Base-by-base conservation (phyloP, 2,888 invertebrate species). In the Ashinkailepas kermadecensis region DNA sequence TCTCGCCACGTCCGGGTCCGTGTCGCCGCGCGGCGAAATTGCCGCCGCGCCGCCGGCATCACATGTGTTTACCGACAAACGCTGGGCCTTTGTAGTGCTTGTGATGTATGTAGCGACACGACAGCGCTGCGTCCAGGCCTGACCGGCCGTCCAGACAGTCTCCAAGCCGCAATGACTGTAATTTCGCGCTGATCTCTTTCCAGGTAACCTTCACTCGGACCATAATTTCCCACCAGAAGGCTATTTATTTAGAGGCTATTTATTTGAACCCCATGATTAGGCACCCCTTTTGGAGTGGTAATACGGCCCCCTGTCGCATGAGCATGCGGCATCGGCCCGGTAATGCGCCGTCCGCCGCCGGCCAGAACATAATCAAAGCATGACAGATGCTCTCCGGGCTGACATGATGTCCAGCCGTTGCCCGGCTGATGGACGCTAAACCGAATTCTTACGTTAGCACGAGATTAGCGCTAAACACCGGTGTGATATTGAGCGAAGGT, bases 221-320 rank as follows among this genome's bases (percentile, higher is more conserved):
- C 74, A 21, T 74, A 74, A 74, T 74, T 74, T 74, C 54, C 74
- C 74, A 74, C 74, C 74, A 54, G 56, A 74, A 74, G 74, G 74
- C 74, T 74, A 74, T 74, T 74, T 74, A 74, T 74, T 74, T 74
- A 74, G 74, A 74, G 74, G 74, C 74, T 74, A 74, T 74, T 74
- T 74, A 74, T 74, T 74, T 74, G 74, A 74, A 74, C 54, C 54
- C 54, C 56, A 74, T 74, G 56, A 74, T 74, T 56, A 74, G 74
- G 74, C 54, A 74, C 74, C 74, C 74, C 74, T 74, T 74, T 56
- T 74, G 74, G 23, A 11, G 59, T 54, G 23, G 56, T 74, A 74
- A 74, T 74, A 56, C 74, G 56, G 54, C 74, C 74, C 74, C 74
- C 56, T 74, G 74, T 74, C 74, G 74, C 74, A 54, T 65, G 56